Evolutionary conservation across 2,113 vertebrate species (phyloP), one percentile per base, ranked within the genome.

Genomic region (Phoxinus phoxinus): DNA sequence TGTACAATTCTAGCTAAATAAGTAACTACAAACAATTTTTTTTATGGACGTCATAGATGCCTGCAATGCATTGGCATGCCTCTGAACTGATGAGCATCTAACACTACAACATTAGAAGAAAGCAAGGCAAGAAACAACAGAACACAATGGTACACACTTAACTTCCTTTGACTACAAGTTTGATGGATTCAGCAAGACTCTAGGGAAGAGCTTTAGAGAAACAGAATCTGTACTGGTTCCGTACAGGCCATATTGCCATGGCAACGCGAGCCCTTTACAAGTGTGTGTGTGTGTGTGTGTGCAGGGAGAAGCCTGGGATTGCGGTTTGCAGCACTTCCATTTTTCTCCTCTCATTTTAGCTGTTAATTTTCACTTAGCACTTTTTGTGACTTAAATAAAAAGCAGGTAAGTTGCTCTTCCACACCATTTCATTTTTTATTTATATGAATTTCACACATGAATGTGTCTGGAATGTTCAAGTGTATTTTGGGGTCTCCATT

Each of bases 201-300:
- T 25, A 25, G 67, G 65, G 67, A 30, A 71, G 44, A 88, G 63
- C 46, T 69, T 59, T 56, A 35, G 81, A 76, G 77, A 69, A 59
- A 35, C 72, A 56, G 58, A 48, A 48, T 85, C 69, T 63, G 72
- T 77, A 27, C 56, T 58, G 37, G 81, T 19, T 53, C 58, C 13
- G 51, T 44, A 65, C 76, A 59, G 25, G 46, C 30, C 27, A 25
- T 48, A 86, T 90, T 80, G 69, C 88, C 74, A 89, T 83, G 87
- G 88, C 87, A 89, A 90, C 88, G 13, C 30, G 77, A 86, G 86
- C 86, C 84, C 78, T 85, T 90, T 88, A 88, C 46, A 79, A 59
- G 67, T 78, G 73, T 75, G 84, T 83, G 78, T 75, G 69, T 32
- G 41, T 35, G 53, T 75, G 73, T 30, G 73, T 13, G 3, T 35